Base-by-base conservation (phyloP, 2,113 vertebrate genomes). In the Etia nguti region DNA sequence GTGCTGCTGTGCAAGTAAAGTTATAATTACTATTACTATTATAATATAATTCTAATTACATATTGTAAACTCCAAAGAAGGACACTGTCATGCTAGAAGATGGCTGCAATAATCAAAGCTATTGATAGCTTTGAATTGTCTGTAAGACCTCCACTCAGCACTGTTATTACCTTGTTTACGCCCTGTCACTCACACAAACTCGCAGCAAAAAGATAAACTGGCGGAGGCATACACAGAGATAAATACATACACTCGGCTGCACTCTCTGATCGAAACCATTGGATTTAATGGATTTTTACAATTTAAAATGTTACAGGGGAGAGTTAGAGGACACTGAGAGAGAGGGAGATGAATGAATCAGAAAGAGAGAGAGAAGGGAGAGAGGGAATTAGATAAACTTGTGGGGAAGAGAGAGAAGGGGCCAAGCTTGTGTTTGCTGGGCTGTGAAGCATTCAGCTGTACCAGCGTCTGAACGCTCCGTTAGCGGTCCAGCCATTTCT, bases 131-230 rank as follows among this genome's bases (percentile, higher is more conserved):
- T 24, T 16, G 26, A 82, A 62, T 54, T 48, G 12, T 62, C 75
- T 60, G 55, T 70, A 41, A 31, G 52, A 73, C 62, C 31, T n/a
- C 26, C 12, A 34, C 26, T 86, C 81, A 24, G 46, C 70, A 10
- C 83, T 75, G 79, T 86, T 88, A 95, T 94, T 92, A 94, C 85
- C 83, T 87, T 87, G 86, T 94, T 92, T 89, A 90, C 90, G 85
- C 80, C 86, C 93, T 73, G 70, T 56, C 48, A 62, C 31, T 82
- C 57, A 84, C 81, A 73, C 86, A 86, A 75, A 62, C 50, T 75
- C 55, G 34, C 80, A 86, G 48, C 70, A 50, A 77, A 77, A 77
- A 77, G 70, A 84, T 82, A 84, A 57, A 85, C 70, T 80, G 24
- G 82, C 12, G n/a, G 52, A 34, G 18, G 29, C 80, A 86, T 24